Conservation (phyloP, 2,113 vertebrate species). For the Sakesphorus luctuosus region DNA sequence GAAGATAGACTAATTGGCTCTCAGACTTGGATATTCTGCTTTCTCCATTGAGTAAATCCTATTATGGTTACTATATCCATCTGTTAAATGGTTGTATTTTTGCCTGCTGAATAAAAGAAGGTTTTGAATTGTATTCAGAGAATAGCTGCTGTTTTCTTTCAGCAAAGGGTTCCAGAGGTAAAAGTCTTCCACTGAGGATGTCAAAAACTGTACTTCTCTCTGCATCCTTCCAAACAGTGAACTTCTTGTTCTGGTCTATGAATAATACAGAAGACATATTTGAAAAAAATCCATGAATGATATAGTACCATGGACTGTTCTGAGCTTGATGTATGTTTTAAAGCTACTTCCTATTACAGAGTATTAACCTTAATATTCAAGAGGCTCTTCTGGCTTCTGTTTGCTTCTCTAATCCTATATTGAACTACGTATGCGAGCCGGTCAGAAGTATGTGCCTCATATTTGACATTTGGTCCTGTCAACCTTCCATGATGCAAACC, state of each 20-base stretch:
- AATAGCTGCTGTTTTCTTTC: background rate
- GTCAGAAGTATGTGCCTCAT: background rate
- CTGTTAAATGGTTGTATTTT: constrained; percentile 6
- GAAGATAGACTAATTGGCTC: background rate
- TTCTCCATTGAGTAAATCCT: constrained; percentile 6
- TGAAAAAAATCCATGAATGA: accelerated
- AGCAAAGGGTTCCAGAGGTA: background rate
- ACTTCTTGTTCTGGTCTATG: background rate
- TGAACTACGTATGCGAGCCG: accelerated
- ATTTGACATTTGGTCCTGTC: background rate
- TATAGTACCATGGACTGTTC: background rate
- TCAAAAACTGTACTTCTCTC: background rate
- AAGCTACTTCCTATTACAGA: background rate
- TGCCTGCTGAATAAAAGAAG: background rate
- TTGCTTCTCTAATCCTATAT: background rate
- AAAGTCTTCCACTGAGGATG: background rate
- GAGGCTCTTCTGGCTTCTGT: background rate
- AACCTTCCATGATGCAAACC: background rate
- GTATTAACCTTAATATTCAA: background rate
- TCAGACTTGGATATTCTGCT: background rate
- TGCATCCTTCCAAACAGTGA: background rate
- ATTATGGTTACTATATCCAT: background rate
- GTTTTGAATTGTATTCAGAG: background rate
- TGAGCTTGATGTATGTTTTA: background rate
- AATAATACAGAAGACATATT: background rate